Conservation (phyloP, 2,113 vertebrate species). For the Lathamus discolor region DNA sequence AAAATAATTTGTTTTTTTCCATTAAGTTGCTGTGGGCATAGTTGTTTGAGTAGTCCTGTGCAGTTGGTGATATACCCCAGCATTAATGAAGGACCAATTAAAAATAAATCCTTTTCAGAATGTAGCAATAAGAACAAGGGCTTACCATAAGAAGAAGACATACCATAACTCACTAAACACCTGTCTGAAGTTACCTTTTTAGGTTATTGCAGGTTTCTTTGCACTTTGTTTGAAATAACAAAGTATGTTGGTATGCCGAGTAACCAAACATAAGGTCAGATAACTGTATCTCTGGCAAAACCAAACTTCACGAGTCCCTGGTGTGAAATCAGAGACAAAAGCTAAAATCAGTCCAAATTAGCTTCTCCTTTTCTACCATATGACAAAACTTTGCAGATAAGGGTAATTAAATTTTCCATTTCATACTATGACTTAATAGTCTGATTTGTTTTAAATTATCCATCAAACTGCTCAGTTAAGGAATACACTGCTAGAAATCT, state of each 20-base stretch:
- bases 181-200: neutral
- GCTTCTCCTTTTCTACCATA: neutral
- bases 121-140: neutral
- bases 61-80: neutral
- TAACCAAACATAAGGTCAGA: neutral
- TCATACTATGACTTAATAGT: neutral
- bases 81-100: neutral
- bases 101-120: neutral
- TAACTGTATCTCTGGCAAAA: neutral
- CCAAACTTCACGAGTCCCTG: neutral
- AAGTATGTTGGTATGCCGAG: neutral
- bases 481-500: neutral
- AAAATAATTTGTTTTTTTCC: neutral
- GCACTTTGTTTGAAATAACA: neutral
- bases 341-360: neutral
- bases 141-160: neutral
- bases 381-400: neutral
- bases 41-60: neutral
- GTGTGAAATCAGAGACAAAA: neutral
- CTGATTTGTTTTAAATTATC: conserved; percentile 41
- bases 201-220: neutral
- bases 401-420: neutral
- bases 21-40: neutral
- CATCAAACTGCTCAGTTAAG: neutral
- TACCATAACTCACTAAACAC: neutral